A percentile compares a stretch with the other conserved stretches of the same genome.
These are phyloP conservation scores for Dascyllus trimaculatus DNA, from an alignment of 2,113 vertebrate genomes.

Conservation along the genomic window DNA sequence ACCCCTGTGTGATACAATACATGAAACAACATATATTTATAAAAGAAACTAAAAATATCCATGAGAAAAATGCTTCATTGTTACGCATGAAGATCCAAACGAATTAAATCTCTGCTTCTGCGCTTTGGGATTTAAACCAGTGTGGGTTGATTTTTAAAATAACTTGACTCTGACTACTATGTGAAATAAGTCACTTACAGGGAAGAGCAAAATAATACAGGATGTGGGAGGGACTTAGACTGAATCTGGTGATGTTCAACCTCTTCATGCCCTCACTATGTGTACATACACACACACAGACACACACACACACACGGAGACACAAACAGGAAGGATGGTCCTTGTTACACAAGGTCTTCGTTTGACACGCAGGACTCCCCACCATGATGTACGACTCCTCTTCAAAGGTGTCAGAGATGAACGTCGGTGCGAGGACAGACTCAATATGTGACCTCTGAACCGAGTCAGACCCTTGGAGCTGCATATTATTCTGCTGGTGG, in stretches of 20 bases:
- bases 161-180: too few relatives aligned
- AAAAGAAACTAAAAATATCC: too few relatives aligned
- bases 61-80: too few relatives aligned
- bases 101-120: too few relatives aligned
- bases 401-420: slow-evolving; percentile 81
- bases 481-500: slow-evolving; percentile 49
- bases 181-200: too few relatives aligned
- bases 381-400: slow-evolving; percentile 70
- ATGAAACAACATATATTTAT: too few relatives aligned
- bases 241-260: not conserved
- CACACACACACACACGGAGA: slow-evolving; percentile 30
- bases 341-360: slow-evolving; percentile 70
- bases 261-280: too few relatives aligned
- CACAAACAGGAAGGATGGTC: slow-evolving; percentile 58
- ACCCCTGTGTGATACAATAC: too few relatives aligned
- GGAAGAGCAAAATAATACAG: too few relatives aligned
- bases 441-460: slow-evolving; percentile 82
- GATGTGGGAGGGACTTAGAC: slow-evolving; percentile 4
- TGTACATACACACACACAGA: slow-evolving; percentile 17
- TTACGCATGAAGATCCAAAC: too few relatives aligned
- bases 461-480: slow-evolving; percentile 64
- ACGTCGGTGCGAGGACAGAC: slow-evolving; percentile 69
- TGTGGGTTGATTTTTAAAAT: too few relatives aligned
- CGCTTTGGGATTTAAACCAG: too few relatives aligned
- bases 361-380: slow-evolving; percentile 80